A percentile compares a stretch with the other conserved stretches of the same genome.
These are phyloP conservation scores for Aquatica leii DNA, from an alignment of 2,888 invertebrate genomes.

Conservation along the genomic window DNA sequence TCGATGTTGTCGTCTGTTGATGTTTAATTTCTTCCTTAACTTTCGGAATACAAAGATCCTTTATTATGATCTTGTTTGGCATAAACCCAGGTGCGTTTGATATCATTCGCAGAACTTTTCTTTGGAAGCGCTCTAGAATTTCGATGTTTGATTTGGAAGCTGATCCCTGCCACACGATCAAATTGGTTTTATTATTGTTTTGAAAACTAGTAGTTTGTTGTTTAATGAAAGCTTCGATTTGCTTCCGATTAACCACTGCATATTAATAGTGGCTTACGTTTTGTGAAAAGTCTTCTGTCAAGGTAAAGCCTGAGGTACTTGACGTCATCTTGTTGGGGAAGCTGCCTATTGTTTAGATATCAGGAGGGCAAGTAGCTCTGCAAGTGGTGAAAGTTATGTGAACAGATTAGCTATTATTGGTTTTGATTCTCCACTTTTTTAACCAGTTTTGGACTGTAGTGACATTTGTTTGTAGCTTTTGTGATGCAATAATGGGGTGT, in stretches of 20 bases:
- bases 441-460: constrained; percentile 34
- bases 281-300: background rate
- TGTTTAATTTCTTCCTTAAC: background rate
- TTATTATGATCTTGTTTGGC: background rate
- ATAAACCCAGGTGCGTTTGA: background rate
- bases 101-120: background rate
- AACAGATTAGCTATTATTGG: constrained; percentile 35
- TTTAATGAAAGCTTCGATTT: background rate
- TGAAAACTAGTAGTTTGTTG: background rate
- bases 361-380: constrained; percentile 29
- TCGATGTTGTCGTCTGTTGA: background rate
- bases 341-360: constrained; percentile 14
- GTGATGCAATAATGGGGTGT: constrained; percentile 21
- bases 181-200: background rate
- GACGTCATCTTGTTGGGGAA: background rate
- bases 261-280: background rate
- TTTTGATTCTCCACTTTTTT: constrained; percentile 37
- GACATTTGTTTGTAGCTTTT: constrained; percentile 29
- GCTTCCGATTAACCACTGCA: background rate
- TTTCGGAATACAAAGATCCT: background rate
- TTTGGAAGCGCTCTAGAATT: no score
- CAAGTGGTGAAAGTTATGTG: constrained; percentile 40
- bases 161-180: background rate
- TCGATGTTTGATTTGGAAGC: no score
- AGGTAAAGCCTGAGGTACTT: constrained; percentile 8